phyloP scores from a whole-genome alignment of 2,888 invertebrate species.

The Dermolepida albohirtum region DNA sequence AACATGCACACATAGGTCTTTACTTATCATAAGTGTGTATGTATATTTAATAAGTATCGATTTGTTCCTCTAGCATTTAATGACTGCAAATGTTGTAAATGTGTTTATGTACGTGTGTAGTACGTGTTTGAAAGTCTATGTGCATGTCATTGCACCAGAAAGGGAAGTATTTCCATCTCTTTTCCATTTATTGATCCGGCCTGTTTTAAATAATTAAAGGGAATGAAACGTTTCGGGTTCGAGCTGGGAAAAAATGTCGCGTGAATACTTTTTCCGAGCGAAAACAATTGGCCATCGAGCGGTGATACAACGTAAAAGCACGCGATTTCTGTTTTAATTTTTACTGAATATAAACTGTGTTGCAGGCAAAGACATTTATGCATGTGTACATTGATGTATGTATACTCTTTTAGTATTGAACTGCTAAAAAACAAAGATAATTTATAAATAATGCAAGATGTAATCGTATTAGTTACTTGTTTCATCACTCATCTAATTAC shows the following conservation, averaged over 20 bases:
- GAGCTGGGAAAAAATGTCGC: constrained; percentile 12
- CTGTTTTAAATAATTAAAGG: constrained; percentile 37
- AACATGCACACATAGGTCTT: background rate
- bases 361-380: no score
- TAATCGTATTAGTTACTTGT: no score
- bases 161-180: constrained; percentile 26
- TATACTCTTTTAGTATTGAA: no score
- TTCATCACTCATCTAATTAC: no score
- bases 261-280: constrained; percentile 1
- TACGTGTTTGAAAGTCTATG: background rate
- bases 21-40: constrained; percentile 9
- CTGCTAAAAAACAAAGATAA: no score
- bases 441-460: no score
- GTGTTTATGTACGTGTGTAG: background rate
- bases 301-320: no score
- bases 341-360: no score
- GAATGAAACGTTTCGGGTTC: constrained; percentile 16
- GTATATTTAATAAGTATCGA: constrained; percentile 34
- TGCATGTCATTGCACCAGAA: constrained; percentile 28
- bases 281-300: constrained; percentile 3
- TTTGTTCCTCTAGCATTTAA: constrained; percentile 11
- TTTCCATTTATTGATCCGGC: constrained; percentile 26
- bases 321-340: no score
- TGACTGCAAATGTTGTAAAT: constrained; percentile 21
- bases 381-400: no score